Base-by-base conservation (phyloP, 2,113 vertebrate species). In the Epinephelus fuscoguttatus region DNA sequence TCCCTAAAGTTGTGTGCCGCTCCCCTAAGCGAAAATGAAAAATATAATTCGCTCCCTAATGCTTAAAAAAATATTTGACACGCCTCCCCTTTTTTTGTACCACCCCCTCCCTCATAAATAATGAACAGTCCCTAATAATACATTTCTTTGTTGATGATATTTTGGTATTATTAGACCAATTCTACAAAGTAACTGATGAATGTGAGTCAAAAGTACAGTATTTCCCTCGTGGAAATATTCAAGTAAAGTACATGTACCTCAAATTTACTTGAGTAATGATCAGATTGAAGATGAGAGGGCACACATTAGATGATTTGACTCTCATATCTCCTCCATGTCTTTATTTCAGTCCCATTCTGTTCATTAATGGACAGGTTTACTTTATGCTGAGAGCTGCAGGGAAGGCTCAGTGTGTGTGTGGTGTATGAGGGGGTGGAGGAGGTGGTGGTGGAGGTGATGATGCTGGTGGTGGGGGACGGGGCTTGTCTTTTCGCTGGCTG, bases 331-430 rank as follows among this genome's bases (percentile, higher is more conserved):
- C 47, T 19, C 13, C 45, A 42, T 62, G 37, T 4, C n/a, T 60
- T 52, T 62, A 50, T 78, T 71, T 89, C 37, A 50, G 40, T 60
- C 52, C 23, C 67, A 60, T 76, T 84, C 40, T 77, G 8, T 78
- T 70, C 11, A 70, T 81, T 50, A 71, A 10, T 15, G 27, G 37
- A 81, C 62, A 71, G 79, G 73, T 49, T 25, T 33, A 23, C 60
- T 79, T 82, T 84, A 82, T 89, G 57, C 68, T 14, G 57, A 37
- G 49, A 49, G 57, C 70, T 61, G 81, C 61, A 49, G 42, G 8
- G 42, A 45, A 33, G 68, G n/a, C 25, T 52, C 57, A 17, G 30
- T 14, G 45, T 25, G 71, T 63, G 73, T 56, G 68, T 14, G 62
- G 70, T 27, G 30, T 25, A 25, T 1, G 67, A 18, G 56, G 15